phyloP scores from a whole-genome alignment of 2,888 invertebrate genomes.

The Leptothorax acervorum region DNA sequence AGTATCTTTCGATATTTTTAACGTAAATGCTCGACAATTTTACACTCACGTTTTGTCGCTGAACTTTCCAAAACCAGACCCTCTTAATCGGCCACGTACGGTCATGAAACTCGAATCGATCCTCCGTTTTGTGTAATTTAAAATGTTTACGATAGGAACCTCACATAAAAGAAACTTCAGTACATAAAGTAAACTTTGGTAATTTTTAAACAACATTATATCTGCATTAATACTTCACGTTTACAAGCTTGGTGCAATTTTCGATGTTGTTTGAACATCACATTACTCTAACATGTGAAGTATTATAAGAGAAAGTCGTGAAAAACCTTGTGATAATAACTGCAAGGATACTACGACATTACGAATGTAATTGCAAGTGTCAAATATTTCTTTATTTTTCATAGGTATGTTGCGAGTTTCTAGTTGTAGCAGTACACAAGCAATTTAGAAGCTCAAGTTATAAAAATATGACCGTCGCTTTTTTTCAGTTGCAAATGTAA shows the following conservation, averaged over 20 bases:
- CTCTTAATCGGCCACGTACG: slow-evolving; percentile 29
- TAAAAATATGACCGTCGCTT: slow-evolving; percentile 16
- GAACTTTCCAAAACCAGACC: slow-evolving; percentile 14
- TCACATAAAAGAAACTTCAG: slow-evolving; percentile 18
- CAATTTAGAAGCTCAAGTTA: slow-evolving; percentile 30
- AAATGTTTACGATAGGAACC: slow-evolving; percentile 13
- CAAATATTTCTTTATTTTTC: not conserved
- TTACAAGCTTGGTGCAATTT: not conserved
- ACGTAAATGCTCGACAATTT: slow-evolving; percentile 73
- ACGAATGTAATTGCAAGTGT: not conserved
- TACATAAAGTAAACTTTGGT: slow-evolving; percentile 10
- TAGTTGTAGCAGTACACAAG: not conserved
- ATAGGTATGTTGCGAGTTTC: not conserved
- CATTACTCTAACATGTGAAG: not conserved
- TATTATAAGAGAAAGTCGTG: not conserved
- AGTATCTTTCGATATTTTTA: slow-evolving; percentile 64
- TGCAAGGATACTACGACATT: not conserved
- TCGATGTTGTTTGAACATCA: not conserved
- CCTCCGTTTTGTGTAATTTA: slow-evolving; percentile 28
- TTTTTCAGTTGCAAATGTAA: slow-evolving; percentile 42
- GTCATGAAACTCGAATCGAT: not conserved
- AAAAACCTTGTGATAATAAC: not conserved
- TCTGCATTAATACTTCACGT: slow-evolving; percentile 3
- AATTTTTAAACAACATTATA: slow-evolving; percentile 5
- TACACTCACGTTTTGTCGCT: slow-evolving; percentile 64